A percentile compares a stretch with the other conserved stretches of the same genome.
Conservation (phyloP, 2,113 vertebrate species). For the Rostratula benghalensis region DNA sequence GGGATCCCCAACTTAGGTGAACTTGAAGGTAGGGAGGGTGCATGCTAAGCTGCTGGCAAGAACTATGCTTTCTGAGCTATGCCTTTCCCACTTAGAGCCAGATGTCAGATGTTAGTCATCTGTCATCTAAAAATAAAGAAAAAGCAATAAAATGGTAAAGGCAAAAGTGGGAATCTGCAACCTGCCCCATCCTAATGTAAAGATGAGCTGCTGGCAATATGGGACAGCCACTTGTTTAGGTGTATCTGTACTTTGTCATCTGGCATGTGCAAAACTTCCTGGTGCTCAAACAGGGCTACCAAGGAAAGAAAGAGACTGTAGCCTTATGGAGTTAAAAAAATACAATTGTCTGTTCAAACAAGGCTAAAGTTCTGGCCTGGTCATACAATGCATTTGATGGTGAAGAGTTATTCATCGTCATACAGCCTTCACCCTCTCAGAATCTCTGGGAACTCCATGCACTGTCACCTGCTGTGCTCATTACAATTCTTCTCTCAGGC, state of each 20-base stretch:
- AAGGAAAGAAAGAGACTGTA: background rate
- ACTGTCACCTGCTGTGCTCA: background rate
- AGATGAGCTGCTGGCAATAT: background rate
- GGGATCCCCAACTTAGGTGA: background rate
- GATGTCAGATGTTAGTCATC: background rate
- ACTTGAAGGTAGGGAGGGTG: background rate
- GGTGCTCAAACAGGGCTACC: background rate
- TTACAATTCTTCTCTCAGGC: background rate
- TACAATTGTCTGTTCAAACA: background rate
- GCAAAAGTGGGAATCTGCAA: background rate
- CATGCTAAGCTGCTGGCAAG: background rate
- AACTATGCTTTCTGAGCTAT: background rate
- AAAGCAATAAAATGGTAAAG: background rate
- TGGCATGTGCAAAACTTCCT: background rate
- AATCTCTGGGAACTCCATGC: background rate
- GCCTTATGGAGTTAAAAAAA: background rate
- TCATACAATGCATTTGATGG: fast-evolving
- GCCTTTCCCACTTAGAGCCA: background rate
- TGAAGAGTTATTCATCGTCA: background rate
- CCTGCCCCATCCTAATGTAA: background rate
- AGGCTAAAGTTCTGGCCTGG: background rate
- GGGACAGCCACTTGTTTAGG: background rate
- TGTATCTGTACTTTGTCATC: background rate
- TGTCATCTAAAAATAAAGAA: background rate
- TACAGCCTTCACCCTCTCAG: background rate